Conservation (phyloP, 1,140 invertebrate genomes). For the Chironomus tepperi region DNA sequence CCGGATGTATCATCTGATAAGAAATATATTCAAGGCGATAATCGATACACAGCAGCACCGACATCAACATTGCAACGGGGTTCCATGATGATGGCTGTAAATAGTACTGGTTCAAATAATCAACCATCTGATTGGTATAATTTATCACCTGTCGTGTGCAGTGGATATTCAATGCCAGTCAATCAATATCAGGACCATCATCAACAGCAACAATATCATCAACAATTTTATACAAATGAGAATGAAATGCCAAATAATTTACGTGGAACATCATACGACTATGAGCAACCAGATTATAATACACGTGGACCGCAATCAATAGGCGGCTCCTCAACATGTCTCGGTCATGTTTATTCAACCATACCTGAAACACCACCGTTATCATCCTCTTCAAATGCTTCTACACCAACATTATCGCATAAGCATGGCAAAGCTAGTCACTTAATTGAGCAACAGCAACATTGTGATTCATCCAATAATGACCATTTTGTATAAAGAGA, state of each 20-base stretch:
- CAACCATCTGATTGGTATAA: background rate
- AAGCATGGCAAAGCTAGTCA: conserved; percentile 13
- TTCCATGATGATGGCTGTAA: background rate
- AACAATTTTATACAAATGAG: background rate
- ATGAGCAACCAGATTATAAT: background rate
- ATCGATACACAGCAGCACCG: conserved; percentile 12
- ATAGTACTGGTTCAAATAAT: background rate
- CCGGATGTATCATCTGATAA: conserved; percentile 49
- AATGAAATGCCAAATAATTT: background rate
- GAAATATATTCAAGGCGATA: background rate
- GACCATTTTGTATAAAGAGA: background rate
- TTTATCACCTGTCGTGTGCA: background rate
- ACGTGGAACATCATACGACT: background rate
- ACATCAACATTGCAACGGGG: background rate
- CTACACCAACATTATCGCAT: background rate
- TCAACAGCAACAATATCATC: background rate
- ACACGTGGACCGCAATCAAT: conserved; percentile 7
- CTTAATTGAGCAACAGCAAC: background rate
- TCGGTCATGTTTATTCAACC: conserved; percentile 25
- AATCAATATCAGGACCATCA: background rate
- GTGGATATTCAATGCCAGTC: background rate
- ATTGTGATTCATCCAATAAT: background rate
- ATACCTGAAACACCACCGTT: conserved; percentile 25
- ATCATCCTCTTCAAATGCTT: background rate
- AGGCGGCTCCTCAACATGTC: conserved; percentile 26